Percentiles rank a stretch among this genome's conserved stretches.
phyloP scores from a whole-genome alignment of 2,797 vertebrate species.

The Percopsis omiscomaycus region DNA sequence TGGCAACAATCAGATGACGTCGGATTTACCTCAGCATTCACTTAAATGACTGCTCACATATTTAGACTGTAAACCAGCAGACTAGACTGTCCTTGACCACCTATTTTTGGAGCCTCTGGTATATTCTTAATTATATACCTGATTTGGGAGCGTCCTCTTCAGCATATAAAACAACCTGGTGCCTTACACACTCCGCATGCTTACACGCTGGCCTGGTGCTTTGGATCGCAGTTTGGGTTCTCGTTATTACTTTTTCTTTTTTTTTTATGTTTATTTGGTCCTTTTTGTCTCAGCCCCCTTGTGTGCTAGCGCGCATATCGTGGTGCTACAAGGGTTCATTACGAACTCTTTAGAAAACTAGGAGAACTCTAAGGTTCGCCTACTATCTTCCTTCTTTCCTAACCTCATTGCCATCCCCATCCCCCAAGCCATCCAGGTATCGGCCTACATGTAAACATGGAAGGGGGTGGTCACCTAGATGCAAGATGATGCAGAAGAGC shows the following conservation, averaged over 20 bases:
- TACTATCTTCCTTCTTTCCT: constrained; percentile 53
- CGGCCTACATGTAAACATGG: constrained; percentile 82
- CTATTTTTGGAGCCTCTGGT: constrained; percentile 74
- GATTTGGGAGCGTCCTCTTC: constrained; percentile 80
- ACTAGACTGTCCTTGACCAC: constrained; percentile 75
- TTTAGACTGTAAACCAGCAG: constrained; percentile 78
- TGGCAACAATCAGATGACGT: constrained; percentile 77
- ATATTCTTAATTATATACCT: constrained; percentile 63
- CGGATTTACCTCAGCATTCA: constrained; percentile 73
- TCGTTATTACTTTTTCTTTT: constrained; percentile 42
- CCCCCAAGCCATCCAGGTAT: constrained; percentile 76
- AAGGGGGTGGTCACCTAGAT: constrained; percentile 77
- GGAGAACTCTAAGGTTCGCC: constrained; percentile 59
- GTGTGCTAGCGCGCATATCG: constrained; percentile 70
- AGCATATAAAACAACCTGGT: constrained; percentile 83
- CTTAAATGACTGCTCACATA: constrained; percentile 67
- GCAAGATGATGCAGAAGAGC: constrained; percentile 70
- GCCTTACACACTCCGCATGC: constrained; percentile 85
- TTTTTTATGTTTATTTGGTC: constrained; percentile 1
- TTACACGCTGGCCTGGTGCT: constrained; percentile 85
- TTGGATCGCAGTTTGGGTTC: constrained; percentile 79
- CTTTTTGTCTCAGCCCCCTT: constrained; percentile 66
- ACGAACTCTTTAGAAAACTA: constrained; percentile 45
- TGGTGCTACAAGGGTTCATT: constrained; percentile 70
- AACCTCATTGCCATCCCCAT: constrained; percentile 48